Evolutionary conservation across 2,113 vertebrate species (phyloP).

Genomic region (Scytalopus superciliaris): DNA sequence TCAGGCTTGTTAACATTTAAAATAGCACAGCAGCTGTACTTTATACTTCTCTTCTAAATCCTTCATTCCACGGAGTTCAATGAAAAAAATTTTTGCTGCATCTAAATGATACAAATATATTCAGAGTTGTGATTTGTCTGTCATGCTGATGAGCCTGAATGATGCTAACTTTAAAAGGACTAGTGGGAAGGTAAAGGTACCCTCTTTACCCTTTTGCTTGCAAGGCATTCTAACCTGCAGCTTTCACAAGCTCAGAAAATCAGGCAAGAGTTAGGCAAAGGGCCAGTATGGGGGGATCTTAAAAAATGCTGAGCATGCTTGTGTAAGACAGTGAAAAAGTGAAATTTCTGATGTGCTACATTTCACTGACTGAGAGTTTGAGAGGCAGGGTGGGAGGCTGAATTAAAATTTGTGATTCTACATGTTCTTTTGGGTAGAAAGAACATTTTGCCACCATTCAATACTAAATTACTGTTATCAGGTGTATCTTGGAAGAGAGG

Average conservation of each 20-base stretch:
- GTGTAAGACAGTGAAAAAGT: neutral
- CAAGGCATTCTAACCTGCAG: neutral
- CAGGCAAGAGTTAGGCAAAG: neutral
- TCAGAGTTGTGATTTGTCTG: neutral
- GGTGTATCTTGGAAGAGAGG: neutral
- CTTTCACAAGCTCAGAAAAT: neutral
- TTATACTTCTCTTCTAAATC: neutral
- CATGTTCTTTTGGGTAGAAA: neutral
- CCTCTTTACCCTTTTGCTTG: neutral
- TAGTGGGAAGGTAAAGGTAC: neutral
- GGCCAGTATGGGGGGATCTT: neutral
- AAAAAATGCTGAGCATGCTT: rapidly evolving
- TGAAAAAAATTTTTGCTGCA: neutral
- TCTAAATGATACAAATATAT: neutral
- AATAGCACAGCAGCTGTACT: neutral
- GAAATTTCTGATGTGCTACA: neutral
- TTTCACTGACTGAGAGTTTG: neutral
- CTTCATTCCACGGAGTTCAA: neutral
- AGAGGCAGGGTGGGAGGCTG: neutral
- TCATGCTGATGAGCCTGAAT: neutral
- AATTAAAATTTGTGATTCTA: neutral
- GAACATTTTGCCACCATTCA: neutral
- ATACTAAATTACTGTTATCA: neutral
- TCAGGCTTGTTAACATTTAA: neutral
- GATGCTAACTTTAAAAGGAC: neutral